Evolutionary conservation across 2,797 vertebrate species (phyloP), one percentile per base, ranked within the genome.

Genomic region (Lacerta agilis): DNA sequence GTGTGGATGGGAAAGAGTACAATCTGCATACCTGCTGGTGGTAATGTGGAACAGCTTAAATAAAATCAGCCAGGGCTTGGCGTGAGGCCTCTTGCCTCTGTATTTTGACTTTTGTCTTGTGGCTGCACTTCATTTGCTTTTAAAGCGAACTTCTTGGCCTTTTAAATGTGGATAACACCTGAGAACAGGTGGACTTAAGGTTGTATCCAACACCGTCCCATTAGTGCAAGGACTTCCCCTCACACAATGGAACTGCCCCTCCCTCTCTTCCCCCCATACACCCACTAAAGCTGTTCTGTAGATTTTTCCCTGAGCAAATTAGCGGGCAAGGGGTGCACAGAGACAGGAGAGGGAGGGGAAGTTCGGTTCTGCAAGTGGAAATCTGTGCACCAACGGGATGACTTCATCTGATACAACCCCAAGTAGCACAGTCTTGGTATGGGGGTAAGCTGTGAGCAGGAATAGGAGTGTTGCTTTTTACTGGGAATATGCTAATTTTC

Each of bases 21-120:
- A 27, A 18, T 3, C 9, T 2, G 20, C 61, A 0, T n/a, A 3
- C 25, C 11, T 9, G 20, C 76, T 33, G 25, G 4, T 55, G 61
- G 36, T 13, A 29, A 55, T 49, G 78, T 82, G 71, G 71, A 67
- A 49, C 17, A n/a, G 33, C 58, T 38, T 81, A 38, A 81, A 89
- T 89, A 89, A 89, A 88, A 75, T n/a, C 61, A 69, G 41, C 72
- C 5, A 38, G 66, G 64, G 6, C 20, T 76, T 17, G 45, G 49
- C 1, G 5, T 3, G 6, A 45, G 43, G 69, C 83, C 75, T 33
- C 3, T 8, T 76, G 8, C 71, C 77, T 84, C 10, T 64, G 36
- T 8, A 86, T 27, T 27, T 58, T 49, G 73, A 15, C 11, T 71
- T 79, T 49, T 13, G 5, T 38, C n/a, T 38, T 23, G 5, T 23